phyloP scores from a whole-genome alignment of 2,797 vertebrate species.

The Sebastes vulpes region DNA sequence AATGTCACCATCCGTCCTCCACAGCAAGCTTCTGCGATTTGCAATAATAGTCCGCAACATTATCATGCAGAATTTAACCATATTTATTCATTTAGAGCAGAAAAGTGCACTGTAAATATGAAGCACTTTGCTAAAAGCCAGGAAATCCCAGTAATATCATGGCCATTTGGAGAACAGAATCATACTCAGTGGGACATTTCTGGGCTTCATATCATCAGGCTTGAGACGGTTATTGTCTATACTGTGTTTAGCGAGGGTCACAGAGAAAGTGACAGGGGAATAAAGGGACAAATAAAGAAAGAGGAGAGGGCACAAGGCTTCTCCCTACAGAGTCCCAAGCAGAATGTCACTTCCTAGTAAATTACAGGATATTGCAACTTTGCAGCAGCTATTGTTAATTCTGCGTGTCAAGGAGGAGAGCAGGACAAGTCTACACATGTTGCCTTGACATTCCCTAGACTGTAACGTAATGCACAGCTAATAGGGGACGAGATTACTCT shows the following conservation, averaged over 20 bases:
- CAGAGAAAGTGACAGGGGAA: neutral
- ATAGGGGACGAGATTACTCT: constrained; percentile 37
- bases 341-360: constrained; percentile 25
- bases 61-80: constrained; percentile 9
- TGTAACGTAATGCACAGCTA: constrained; percentile 53
- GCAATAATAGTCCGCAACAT: constrained; percentile 4
- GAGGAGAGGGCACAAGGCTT: neutral
- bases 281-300: neutral
- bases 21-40: neutral
- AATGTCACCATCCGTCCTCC: constrained; percentile 1
- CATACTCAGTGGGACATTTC: constrained; percentile 27
- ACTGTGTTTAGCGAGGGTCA: constrained; percentile 25
- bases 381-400: constrained; percentile 55
- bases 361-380: constrained; percentile 67
- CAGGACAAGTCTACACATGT: constrained; percentile 49
- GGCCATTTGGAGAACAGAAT: constrained; percentile 35
- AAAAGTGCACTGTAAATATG: constrained; percentile 42
- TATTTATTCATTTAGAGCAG: constrained; percentile 31
- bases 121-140: constrained; percentile 43
- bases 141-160: constrained; percentile 28
- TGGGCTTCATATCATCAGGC: constrained; percentile 31
- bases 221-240: constrained; percentile 27
- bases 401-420: constrained; percentile 21
- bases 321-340: neutral
- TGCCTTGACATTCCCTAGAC: constrained; percentile 44